A percentile compares a stretch with the other conserved stretches of the same genome.
These are phyloP conservation scores for Rhadina sibilatrix DNA, from an alignment of 2,113 vertebrate species.

Conservation along the genomic window DNA sequence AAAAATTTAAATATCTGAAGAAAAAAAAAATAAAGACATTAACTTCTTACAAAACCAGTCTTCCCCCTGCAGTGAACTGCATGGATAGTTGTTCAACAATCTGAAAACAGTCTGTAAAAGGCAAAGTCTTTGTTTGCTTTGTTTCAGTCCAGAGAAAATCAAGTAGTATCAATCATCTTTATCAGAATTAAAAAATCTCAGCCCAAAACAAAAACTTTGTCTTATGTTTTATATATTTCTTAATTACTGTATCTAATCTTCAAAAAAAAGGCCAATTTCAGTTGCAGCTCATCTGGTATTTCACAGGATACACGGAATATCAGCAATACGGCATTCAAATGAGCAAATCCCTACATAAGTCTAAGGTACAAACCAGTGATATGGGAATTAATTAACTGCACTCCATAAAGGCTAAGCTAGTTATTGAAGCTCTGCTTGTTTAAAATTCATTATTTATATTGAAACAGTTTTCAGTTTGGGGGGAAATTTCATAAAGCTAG, in stretches of 20 bases:
- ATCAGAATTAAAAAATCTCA: background rate
- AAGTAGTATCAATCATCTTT: background rate
- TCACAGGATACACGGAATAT: background rate
- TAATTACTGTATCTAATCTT: background rate
- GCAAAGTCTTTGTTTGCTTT: background rate
- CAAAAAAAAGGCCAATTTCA: background rate
- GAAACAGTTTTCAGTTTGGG: background rate
- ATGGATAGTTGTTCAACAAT: background rate
- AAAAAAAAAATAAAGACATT: background rate
- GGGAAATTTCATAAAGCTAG: background rate
- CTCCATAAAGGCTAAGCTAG: background rate
- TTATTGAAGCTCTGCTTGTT: background rate
- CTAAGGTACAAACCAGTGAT: background rate
- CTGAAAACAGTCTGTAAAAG: background rate
- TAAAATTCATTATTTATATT: background rate
- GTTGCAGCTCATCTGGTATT: background rate
- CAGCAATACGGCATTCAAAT: background rate
- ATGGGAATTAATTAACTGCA: background rate
- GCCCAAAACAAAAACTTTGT: background rate
- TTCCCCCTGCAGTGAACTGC: background rate
- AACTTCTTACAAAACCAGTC: background rate
- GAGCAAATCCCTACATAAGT: background rate
- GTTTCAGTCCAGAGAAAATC: background rate
- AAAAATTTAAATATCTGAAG: background rate
- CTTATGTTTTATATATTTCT: background rate